These are phyloP conservation scores for Diploscapter pachys DNA, from an alignment of 1,140 invertebrate species.

Conservation along the genomic window DNA sequence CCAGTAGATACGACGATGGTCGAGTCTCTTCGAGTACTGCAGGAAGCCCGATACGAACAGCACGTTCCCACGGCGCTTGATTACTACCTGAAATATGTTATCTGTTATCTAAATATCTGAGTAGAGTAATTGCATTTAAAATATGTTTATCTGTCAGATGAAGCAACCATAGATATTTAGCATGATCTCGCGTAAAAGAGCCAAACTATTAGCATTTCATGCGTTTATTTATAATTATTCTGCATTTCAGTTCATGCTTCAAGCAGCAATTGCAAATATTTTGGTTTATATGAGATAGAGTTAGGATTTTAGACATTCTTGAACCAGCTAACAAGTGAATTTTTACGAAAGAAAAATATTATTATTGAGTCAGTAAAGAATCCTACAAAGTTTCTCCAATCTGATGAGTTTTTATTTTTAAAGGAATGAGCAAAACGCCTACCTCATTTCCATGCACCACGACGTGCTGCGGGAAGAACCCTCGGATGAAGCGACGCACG, in stretches of 20 bases:
- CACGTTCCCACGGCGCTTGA: slow-evolving; percentile 56
- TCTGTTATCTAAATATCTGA: slow-evolving; percentile 2
- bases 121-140: slow-evolving; percentile 11
- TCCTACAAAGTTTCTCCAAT: not conserved
- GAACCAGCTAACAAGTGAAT: slow-evolving; percentile 4
- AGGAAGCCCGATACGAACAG: slow-evolving; percentile 54
- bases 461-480: slow-evolving; percentile 50
- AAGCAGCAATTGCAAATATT: slow-evolving; percentile 9
- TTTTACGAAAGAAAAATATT: not conserved
- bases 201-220: not conserved
- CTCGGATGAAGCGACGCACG: slow-evolving; percentile 55
- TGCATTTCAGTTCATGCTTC: slow-evolving; percentile 4
- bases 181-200: not conserved
- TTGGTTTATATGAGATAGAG: not conserved
- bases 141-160: slow-evolving; percentile 3
- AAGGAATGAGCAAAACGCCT: slow-evolving; percentile 14
- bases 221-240: not conserved
- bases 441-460: slow-evolving; percentile 51
- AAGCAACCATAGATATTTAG: not conserved
- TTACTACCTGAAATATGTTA: slow-evolving; percentile 51
- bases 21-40: slow-evolving; percentile 34
- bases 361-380: not conserved
- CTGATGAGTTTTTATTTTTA: not conserved
- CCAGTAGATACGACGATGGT: slow-evolving; percentile 50
- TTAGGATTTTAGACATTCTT: not conserved